Percentiles rank a stretch among this genome's conserved stretches.
Conservation (phyloP, 1,140 invertebrate species). For the Vanessa atalanta region DNA sequence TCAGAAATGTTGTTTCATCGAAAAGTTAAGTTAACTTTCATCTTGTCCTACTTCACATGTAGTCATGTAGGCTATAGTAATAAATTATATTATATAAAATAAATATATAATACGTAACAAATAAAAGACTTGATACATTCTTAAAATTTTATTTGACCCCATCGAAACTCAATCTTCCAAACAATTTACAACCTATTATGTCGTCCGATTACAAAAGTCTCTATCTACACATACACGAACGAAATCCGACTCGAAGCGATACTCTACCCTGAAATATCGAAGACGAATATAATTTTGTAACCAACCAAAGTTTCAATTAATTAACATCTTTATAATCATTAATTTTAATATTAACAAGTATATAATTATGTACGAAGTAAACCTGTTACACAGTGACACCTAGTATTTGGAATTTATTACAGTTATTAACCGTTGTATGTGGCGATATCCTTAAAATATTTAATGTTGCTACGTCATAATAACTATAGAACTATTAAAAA, state of each 20-base stretch:
- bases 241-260: constrained; percentile 42
- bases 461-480: background rate
- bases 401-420: constrained; percentile 65
- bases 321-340: constrained; percentile 76
- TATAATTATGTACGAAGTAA: constrained; percentile 78
- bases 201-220: constrained; percentile 62
- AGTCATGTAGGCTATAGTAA: too few relatives aligned
- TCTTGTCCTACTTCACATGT: too few relatives aligned
- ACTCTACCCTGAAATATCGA: constrained; percentile 44
- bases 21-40: too few relatives aligned
- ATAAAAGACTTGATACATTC: constrained; percentile 63
- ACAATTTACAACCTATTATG: constrained; percentile 72
- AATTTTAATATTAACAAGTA: constrained; percentile 78
- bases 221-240: constrained; percentile 55
- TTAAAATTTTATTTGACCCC: constrained; percentile 80
- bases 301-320: constrained; percentile 61
- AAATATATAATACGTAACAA: constrained; percentile 27
- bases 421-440: constrained; percentile 62
- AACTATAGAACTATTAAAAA: background rate
- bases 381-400: constrained; percentile 78
- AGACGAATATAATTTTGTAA: constrained; percentile 20
- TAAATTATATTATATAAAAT: background rate
- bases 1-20: too few relatives aligned
- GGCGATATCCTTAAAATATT: background rate
- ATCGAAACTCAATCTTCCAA: constrained; percentile 74